Conservation (phyloP, 2,888 invertebrate genomes). For the Caenorhabditis sp. region DNA sequence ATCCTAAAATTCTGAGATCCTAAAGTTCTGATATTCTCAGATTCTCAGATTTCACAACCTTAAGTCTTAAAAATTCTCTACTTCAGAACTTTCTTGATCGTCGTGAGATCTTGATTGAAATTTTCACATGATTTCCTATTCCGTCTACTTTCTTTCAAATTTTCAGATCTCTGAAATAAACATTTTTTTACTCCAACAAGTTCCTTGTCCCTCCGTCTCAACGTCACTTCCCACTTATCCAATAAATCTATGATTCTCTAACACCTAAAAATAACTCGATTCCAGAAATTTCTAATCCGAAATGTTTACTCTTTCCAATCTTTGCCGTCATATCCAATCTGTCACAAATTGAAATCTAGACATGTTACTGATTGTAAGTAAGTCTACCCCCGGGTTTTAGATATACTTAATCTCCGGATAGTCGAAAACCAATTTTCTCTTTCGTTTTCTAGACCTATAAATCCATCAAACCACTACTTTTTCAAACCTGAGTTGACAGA, state of each 20-base stretch:
- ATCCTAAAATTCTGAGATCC: no score
- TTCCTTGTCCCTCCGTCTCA: not conserved
- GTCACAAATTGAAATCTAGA: not conserved
- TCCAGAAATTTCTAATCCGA: not conserved
- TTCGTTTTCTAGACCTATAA: slow-evolving; percentile 25
- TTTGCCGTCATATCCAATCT: slow-evolving; percentile 3
- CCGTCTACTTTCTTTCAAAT: no score
- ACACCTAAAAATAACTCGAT: not conserved
- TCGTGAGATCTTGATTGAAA: no score
- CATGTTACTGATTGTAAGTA: no score
- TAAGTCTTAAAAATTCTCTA: no score
- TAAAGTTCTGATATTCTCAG: no score
- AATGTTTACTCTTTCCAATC: not conserved
- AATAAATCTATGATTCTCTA: not conserved
- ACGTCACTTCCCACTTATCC: not conserved
- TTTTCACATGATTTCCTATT: no score
- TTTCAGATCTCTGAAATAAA: no score
- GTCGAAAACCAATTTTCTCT: slow-evolving; percentile 15
- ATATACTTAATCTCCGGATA: no score
- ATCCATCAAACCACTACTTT: slow-evolving; percentile 21
- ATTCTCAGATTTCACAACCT: no score
- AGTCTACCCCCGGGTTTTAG: not conserved
- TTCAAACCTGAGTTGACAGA: slow-evolving; percentile 15
- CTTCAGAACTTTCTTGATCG: no score
- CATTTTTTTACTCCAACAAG: not conserved